Base-by-base conservation (phyloP, 2,888 invertebrate species). In the Erynnis tages region DNA sequence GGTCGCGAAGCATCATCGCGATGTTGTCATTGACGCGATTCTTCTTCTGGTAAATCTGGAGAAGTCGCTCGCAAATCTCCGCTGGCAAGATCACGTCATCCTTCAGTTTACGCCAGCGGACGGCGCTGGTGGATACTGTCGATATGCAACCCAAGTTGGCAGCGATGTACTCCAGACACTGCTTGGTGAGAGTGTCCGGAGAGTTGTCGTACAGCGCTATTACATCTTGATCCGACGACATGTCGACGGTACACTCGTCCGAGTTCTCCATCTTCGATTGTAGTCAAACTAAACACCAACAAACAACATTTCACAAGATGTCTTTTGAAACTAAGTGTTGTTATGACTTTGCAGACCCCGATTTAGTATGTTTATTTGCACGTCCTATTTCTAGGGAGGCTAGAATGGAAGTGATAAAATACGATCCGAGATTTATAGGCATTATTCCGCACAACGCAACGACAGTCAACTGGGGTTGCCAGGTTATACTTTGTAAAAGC, bases 41-140 rank as follows among this genome's bases (percentile, higher is more conserved):
- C 45, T 76, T 82, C 55, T 77, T 87, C 59, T 93, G 92, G 57
- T 91, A 91, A 27, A 89, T 79, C 52, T 91, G 82, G 8, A 95
- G 78, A 53, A 95, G 82, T 63, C 90, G 91, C 69, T 95, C 94
- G 67, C 94, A 94, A 61, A 95, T 91, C 75, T 94, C 94, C 44
- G 91, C 91, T 0, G 95, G 95, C 21, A 95, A 74, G 40, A 91
- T 87, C 48, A 94, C 79, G 50, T 92, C 93, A 54, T 92, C 90
- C 59, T 85, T 89, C 6, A 95, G 76, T 60, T 80, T 83, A 43
- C 79, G 75, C 71, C 89, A 87, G 59, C 90, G 84, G 49, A 73
- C 83, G 30, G 65, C 83, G 27, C 64, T 62, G 7, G 82, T 78
- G 63, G 91, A 90, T 53, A 78, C 69, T 55, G 78, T 83, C 59